Evolutionary conservation across 92 coral and sea anemone genomes (phyloP).

Genomic region (Epizoanthus scotinus): DNA sequence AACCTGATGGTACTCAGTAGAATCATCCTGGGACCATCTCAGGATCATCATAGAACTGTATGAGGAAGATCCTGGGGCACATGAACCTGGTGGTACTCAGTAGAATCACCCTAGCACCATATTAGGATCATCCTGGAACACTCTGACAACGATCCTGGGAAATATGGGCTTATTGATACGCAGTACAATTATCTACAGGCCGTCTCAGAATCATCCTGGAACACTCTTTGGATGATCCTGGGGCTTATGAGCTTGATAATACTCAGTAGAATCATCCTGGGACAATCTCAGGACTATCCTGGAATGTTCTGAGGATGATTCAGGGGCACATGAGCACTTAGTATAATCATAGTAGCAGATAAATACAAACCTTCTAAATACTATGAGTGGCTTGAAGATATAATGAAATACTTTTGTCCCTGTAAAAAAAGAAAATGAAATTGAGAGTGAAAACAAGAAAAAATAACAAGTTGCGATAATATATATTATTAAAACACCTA

Average conservation of each 20-base stretch:
- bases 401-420: conserved; percentile 83
- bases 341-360: background rate
- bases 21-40: background rate
- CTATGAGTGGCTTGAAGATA: conserved; percentile 76
- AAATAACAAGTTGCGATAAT: background rate
- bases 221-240: background rate
- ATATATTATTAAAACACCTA: too few species aligned
- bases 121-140: background rate
- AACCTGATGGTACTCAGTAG: background rate
- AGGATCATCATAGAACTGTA: background rate
- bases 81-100: background rate
- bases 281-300: background rate
- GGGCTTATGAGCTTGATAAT: too few species aligned
- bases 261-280: background rate
- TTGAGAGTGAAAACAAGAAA: background rate
- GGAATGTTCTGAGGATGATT: background rate
- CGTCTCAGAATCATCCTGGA: background rate
- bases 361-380: conserved; percentile 84
- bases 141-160: background rate
- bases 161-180: background rate
- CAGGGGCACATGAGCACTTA: background rate
- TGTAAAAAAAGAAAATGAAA: conserved; percentile 14
- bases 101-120: background rate
- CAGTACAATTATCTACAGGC: background rate
- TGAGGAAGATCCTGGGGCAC: background rate